phyloP scores from a whole-genome alignment of 2,113 vertebrate species.

The Cisticola juncidis region DNA sequence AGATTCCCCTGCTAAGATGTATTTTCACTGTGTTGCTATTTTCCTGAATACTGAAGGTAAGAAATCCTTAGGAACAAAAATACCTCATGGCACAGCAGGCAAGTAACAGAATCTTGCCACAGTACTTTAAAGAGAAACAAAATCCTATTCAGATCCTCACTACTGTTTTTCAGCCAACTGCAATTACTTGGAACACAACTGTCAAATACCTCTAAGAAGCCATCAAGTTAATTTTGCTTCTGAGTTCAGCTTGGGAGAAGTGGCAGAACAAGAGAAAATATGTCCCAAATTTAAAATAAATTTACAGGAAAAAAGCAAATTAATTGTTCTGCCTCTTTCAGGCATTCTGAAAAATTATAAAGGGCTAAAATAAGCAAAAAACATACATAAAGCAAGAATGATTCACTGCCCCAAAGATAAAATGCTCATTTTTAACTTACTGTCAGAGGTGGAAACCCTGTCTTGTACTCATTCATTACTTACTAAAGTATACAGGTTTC shows the following conservation, averaged over 20 bases:
- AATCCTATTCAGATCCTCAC: background rate
- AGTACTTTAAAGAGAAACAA: background rate
- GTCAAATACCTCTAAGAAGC: background rate
- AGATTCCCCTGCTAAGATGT: background rate
- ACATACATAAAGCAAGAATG: background rate
- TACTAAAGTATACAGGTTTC: background rate
- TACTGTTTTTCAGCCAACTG: background rate
- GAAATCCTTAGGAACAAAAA: background rate
- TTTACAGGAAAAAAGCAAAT: background rate
- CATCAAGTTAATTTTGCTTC: background rate
- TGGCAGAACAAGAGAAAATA: background rate
- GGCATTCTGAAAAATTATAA: background rate
- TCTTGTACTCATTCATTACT: background rate
- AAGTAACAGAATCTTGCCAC: background rate
- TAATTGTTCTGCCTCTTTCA: background rate
- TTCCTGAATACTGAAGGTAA: background rate
- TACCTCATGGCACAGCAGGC: background rate
- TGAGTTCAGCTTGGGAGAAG: background rate
- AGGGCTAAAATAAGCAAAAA: background rate
- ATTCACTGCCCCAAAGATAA: background rate
- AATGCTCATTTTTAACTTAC: background rate
- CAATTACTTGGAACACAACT: background rate
- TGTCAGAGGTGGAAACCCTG: background rate
- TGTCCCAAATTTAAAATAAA: background rate
- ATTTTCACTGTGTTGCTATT: background rate